Evolutionary conservation across 23 tunicate genomes (phyloP).

Genomic region (Halocynthia aurantium): DNA sequence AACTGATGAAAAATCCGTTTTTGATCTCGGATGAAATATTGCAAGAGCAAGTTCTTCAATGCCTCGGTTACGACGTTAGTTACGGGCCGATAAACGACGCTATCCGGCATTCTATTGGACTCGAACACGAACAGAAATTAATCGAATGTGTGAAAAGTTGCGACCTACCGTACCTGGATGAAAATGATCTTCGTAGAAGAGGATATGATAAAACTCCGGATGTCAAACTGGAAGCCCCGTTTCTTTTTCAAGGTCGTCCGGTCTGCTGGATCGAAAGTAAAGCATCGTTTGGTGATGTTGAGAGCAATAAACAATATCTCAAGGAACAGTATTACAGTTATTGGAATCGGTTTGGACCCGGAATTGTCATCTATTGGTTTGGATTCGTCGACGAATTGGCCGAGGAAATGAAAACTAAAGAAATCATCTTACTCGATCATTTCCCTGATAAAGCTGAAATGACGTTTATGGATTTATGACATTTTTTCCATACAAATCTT

Average conservation of each 20-base stretch:
- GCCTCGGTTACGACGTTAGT: conserved; percentile 50
- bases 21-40: conserved; percentile 42
- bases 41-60: conserved; percentile 44
- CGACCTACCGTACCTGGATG: conserved; percentile 67
- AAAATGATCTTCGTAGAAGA: conserved; percentile 54
- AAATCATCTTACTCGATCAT: conserved; percentile 52
- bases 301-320: conserved; percentile 62
- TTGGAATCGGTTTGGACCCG: conserved; percentile 96
- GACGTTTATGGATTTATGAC: conserved; percentile 12
- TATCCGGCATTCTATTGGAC: conserved; percentile 76
- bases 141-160: conserved; percentile 29
- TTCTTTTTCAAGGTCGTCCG: conserved; percentile 48
- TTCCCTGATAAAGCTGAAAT: conserved; percentile 36
- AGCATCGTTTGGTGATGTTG: conserved; percentile 85
- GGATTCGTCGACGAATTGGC: conserved; percentile 88
- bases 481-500: too few relatives aligned
- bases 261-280: conserved; percentile 98
- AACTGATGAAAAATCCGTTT: conserved; percentile 54
- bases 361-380: conserved; percentile 95
- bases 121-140: conserved; percentile 62
- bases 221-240: conserved; percentile 78
- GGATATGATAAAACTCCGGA: conserved; percentile 98
- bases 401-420: conserved; percentile 31
- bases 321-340: conserved; percentile 73
- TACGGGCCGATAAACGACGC: conserved; percentile 85